These are phyloP conservation scores for Porites divaricata DNA, from an alignment of 92 coral and sea anemone species.

Conservation along the genomic window DNA sequence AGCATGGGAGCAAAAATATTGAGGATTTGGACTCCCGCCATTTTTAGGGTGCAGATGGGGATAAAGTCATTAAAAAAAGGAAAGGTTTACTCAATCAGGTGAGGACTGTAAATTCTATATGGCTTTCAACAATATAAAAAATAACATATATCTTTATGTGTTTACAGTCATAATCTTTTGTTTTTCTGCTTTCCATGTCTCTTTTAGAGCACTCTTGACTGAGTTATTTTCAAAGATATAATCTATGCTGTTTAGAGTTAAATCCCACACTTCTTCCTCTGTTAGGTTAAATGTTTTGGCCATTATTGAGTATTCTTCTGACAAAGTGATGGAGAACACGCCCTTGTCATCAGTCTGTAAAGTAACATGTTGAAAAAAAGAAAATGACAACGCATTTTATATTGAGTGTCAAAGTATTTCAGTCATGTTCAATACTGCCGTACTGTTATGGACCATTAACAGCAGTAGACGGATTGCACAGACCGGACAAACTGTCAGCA, in stretches of 20 bases:
- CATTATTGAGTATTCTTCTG: slow-evolving; percentile 78
- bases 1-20: no score
- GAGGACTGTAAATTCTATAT: no score
- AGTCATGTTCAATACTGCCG: no score
- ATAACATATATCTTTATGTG: neutral
- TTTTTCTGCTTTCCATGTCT: slow-evolving; percentile 71
- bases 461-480: no score
- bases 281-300: slow-evolving; percentile 70
- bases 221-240: slow-evolving; percentile 66
- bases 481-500: no score
- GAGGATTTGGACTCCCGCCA: no score
- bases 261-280: slow-evolving; percentile 75
- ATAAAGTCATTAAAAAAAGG: no score
- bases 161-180: slow-evolving; percentile 3
- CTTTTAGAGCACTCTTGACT: slow-evolving; percentile 59
- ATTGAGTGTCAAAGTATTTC: neutral
- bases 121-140: neutral
- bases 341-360: slow-evolving; percentile 97
- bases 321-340: slow-evolving; percentile 82
- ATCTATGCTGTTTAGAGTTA: slow-evolving; percentile 78
- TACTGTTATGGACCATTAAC: no score
- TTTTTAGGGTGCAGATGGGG: no score
- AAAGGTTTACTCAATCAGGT: no score
- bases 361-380: neutral
- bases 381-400: no score